Conservation (phyloP, 2,888 invertebrate genomes). For the Megalurothrips usitatus region DNA sequence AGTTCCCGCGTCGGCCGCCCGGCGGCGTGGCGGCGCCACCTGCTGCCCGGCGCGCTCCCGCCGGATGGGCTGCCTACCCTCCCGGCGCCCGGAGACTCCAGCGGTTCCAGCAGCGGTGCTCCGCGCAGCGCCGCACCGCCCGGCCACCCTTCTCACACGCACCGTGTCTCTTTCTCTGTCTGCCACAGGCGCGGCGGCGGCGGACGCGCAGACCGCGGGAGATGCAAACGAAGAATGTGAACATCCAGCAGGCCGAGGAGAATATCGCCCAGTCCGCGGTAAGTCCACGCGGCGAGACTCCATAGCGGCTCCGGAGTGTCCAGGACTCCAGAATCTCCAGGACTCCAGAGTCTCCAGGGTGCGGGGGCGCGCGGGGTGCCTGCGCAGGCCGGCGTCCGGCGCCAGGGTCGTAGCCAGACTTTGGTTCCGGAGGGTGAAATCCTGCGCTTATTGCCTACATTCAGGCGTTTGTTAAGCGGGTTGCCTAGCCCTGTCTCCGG, state of each 20-base stretch:
- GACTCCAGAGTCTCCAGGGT: no score
- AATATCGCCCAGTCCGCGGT: background rate
- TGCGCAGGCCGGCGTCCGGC: no score
- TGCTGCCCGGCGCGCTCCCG: background rate
- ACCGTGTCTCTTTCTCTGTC: background rate
- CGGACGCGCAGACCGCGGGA: background rate
- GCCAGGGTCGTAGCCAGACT: no score
- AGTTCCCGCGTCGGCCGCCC: background rate
- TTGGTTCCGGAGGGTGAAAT: no score
- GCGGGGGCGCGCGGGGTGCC: no score
- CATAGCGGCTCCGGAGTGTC: no score
- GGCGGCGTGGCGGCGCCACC: background rate
- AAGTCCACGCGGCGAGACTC: background rate
- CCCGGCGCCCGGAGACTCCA: background rate
- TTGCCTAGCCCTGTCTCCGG: no score
- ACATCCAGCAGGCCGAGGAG: slow-evolving; percentile 1
- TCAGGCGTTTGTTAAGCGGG: no score
- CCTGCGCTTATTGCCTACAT: no score
- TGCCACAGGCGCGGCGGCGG: background rate
- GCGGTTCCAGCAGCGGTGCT: no score
- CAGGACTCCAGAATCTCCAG: no score
- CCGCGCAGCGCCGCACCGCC: background rate
- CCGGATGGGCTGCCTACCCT: background rate
- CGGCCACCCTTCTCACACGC: background rate
- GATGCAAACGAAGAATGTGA: slow-evolving; percentile 20